These are phyloP conservation scores for Galerucella nymphaeae DNA, from an alignment of 2,888 invertebrate genomes.

Conservation along the genomic window DNA sequence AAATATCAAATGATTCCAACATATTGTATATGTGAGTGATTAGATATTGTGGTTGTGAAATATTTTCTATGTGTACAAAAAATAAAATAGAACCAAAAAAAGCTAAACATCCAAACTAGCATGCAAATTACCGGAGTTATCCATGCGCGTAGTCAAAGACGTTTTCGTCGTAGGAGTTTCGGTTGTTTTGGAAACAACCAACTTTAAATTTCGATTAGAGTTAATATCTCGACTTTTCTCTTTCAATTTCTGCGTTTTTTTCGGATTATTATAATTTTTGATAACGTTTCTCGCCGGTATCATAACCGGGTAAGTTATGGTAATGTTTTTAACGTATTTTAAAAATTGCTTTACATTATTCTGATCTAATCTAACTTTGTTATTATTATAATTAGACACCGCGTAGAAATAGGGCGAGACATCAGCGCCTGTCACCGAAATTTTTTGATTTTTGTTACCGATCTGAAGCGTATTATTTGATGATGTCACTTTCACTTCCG, in stretches of 20 bases:
- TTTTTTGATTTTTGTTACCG: constrained; percentile 51
- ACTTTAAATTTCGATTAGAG: constrained; percentile 62
- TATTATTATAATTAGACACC: constrained; percentile 54
- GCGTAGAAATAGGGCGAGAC: constrained; percentile 60
- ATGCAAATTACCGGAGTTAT: constrained; percentile 43
- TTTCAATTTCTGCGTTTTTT: constrained; percentile 63
- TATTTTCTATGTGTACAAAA: no score
- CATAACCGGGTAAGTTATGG: constrained; percentile 76
- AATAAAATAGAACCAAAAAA: not conserved
- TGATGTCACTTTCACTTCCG: constrained; percentile 50
- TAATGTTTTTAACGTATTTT: constrained; percentile 63
- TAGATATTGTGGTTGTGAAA: no score
- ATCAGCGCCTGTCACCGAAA: constrained; percentile 51
- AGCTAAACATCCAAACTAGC: constrained; percentile 54
- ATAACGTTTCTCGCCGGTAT: constrained; percentile 65
- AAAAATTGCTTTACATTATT: constrained; percentile 59
- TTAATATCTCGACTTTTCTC: constrained; percentile 65
- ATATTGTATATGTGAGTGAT: no score
- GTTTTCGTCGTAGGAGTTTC: constrained; percentile 30
- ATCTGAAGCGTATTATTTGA: constrained; percentile 42
- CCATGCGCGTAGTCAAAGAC: constrained; percentile 36
- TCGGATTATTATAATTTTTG: constrained; percentile 57
- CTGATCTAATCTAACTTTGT: constrained; percentile 56
- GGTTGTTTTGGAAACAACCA: constrained; percentile 57
- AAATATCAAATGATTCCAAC: no score